These are phyloP conservation scores for Falco novaeseelandiae DNA, from an alignment of 2,797 vertebrate species.

Conservation along the genomic window DNA sequence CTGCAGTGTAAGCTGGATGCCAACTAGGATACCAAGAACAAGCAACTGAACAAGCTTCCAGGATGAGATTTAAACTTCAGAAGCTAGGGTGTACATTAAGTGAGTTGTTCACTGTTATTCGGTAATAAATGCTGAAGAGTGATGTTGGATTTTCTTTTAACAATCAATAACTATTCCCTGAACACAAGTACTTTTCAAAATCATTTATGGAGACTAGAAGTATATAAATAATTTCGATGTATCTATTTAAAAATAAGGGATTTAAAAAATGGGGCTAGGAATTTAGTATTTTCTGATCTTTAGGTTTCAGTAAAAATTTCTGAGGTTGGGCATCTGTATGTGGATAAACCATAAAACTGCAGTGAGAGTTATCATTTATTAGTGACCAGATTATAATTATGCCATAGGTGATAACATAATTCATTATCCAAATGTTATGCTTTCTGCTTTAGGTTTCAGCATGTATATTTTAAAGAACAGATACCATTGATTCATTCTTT, in stretches of 20 bases:
- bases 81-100: background rate
- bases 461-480: background rate
- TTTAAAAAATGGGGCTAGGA: background rate
- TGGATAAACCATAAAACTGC: background rate
- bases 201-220: background rate
- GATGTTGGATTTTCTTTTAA: background rate
- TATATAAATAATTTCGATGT: background rate
- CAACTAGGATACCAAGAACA: background rate
- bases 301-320: background rate
- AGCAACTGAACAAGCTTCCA: background rate
- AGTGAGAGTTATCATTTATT: background rate
- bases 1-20: background rate
- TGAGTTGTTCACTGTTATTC: background rate
- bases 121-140: background rate
- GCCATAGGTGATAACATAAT: background rate
- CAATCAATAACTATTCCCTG: background rate
- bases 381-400: background rate
- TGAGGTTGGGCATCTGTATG: background rate
- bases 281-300: background rate
- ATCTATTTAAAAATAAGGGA: background rate
- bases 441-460: background rate
- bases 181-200: background rate
- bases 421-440: background rate
- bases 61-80: background rate
- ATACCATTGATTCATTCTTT: background rate